Conservation (phyloP, 1,140 invertebrate species). For the Zaprionus taronus region DNA sequence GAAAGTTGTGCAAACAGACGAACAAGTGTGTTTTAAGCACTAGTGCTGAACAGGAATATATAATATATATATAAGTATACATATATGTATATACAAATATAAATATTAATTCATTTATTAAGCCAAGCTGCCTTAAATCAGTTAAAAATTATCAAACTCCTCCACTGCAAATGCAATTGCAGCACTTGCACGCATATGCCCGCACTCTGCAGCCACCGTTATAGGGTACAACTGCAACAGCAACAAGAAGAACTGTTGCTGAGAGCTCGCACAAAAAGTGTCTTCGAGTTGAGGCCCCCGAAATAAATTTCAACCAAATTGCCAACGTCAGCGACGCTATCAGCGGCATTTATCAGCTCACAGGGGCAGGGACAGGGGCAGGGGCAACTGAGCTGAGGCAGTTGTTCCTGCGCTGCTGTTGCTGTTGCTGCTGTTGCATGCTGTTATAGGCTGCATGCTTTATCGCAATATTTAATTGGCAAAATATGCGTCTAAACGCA, state of each 20-base stretch:
- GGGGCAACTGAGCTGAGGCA: neutral
- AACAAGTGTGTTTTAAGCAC: too few species aligned
- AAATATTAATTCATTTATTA: neutral
- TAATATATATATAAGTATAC: too few species aligned
- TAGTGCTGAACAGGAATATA: too few species aligned
- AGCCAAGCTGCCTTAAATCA: neutral
- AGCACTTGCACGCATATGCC: neutral
- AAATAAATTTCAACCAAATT: constrained; percentile 83
- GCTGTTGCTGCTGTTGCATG: constrained; percentile 42
- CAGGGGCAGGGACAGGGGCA: constrained; percentile 13
- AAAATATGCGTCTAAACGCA: constrained; percentile 84
- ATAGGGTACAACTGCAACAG: constrained; percentile 18
- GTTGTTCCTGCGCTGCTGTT: neutral
- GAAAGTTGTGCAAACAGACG: too few species aligned
- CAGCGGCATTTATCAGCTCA: constrained; percentile 77
- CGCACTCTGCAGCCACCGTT: neutral
- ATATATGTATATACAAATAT: too few species aligned
- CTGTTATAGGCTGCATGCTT: constrained; percentile 79
- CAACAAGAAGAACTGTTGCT: neutral
- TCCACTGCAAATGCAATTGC: neutral
- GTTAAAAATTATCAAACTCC: too few species aligned
- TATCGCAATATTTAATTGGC: constrained; percentile 84
- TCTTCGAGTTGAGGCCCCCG: constrained; percentile 40
- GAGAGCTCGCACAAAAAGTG: constrained; percentile 15
- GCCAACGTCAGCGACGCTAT: constrained; percentile 81